phyloP scores from a whole-genome alignment of 2,113 vertebrate species.

The Isichthys henryi region DNA sequence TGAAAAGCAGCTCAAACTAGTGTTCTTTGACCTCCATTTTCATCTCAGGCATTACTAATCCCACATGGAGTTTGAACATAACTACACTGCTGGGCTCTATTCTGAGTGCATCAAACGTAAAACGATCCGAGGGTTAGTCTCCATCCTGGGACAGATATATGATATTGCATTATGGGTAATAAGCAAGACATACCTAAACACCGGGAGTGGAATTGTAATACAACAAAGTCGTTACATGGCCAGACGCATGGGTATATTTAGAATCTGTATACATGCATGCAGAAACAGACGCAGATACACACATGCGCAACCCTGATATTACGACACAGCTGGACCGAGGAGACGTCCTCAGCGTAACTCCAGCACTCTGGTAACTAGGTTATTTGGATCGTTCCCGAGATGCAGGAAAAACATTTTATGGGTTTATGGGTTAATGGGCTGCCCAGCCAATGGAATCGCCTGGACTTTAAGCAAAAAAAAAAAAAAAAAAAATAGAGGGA shows the following conservation, averaged over 20 bases:
- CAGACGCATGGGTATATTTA: not conserved
- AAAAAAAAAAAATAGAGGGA: not conserved
- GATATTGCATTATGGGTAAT: not conserved
- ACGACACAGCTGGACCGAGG: not conserved
- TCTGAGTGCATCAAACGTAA: not conserved
- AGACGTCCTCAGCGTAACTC: not conserved
- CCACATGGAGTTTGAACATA: not conserved
- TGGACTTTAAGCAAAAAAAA: not conserved
- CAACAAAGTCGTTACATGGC: not conserved
- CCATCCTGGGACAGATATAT: not conserved
- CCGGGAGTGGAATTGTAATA: not conserved
- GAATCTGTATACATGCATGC: not conserved
- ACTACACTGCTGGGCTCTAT: not conserved
- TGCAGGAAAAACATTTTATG: conserved; percentile 5
- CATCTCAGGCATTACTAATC: not conserved
- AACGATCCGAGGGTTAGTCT: not conserved
- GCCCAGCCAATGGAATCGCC: not conserved
- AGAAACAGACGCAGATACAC: not conserved
- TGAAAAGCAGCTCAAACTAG: not conserved
- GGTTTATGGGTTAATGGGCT: conserved; percentile 8
- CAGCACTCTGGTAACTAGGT: not conserved
- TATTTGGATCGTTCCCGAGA: not conserved
- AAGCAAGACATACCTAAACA: not conserved
- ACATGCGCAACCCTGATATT: not conserved
- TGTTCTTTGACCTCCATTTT: not conserved